Evolutionary conservation across 2,888 invertebrate species (phyloP).

Genomic region (Altica lythri): DNA sequence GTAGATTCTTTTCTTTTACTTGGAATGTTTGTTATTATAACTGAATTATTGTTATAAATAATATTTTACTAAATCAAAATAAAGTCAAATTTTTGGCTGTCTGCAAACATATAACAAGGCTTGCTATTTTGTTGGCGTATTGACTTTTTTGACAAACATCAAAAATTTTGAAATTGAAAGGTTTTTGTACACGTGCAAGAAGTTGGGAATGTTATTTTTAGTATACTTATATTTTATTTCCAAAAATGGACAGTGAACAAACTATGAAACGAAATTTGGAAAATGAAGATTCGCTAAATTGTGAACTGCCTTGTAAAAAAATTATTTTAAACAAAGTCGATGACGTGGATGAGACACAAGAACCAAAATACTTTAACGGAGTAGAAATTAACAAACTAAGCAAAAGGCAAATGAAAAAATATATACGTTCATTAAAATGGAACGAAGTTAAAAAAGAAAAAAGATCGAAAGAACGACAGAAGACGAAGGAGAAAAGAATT

Average conservation of each 20-base stretch:
- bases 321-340: neutral
- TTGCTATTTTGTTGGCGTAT: no score
- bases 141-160: no score
- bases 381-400: conserved; percentile 54
- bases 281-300: neutral
- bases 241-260: neutral
- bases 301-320: neutral
- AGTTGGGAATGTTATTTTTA: neutral
- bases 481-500: conserved; percentile 69
- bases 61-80: no score
- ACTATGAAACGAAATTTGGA: neutral
- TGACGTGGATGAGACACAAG: conserved; percentile 1
- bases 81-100: no score
- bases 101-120: no score
- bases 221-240: neutral
- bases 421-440: conserved; percentile 72
- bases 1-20: no score
- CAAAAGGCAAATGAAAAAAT: conserved; percentile 55
- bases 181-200: conserved; percentile 1
- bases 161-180: no score
- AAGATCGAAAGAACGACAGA: conserved; percentile 69
- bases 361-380: conserved; percentile 50
- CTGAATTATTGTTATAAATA: no score
- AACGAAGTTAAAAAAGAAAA: conserved; percentile 71
- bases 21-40: no score